Conservation (phyloP, 2,797 vertebrate genomes). For the Luscinia luscinia region DNA sequence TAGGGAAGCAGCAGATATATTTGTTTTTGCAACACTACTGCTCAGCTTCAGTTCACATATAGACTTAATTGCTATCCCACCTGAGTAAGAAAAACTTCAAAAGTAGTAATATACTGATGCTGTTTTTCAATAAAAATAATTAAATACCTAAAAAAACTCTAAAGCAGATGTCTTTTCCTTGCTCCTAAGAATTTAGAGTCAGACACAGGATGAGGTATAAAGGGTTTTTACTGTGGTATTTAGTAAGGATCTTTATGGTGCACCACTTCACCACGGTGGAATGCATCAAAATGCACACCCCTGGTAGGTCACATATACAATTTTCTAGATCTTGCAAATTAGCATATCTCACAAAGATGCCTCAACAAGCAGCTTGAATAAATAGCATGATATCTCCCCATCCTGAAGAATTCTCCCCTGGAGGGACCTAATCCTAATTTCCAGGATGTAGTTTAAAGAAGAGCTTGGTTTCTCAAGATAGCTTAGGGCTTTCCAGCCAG, state of each 20-base stretch:
- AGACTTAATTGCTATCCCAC: neutral
- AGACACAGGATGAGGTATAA: neutral
- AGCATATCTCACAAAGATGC: neutral
- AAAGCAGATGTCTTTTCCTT: neutral
- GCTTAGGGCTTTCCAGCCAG: neutral
- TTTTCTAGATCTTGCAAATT: neutral
- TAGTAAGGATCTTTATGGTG: neutral
- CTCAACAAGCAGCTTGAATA: neutral
- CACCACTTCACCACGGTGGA: neutral
- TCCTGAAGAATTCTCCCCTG: neutral
- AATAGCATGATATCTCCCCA: neutral
- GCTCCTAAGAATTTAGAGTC: too few relatives aligned
- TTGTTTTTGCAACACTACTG: neutral
- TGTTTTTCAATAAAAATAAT: neutral
- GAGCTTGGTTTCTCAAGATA: neutral
- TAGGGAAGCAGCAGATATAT: neutral
- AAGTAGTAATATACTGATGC: neutral
- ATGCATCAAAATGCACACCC: fast-evolving
- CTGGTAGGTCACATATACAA: fast-evolving
- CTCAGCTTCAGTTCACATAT: neutral
- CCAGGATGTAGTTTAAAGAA: neutral
- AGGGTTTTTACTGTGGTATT: neutral
- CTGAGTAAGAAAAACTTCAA: neutral
- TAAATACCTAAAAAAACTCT: neutral
- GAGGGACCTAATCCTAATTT: neutral